Evolutionary conservation across 2,888 invertebrate species (phyloP), one percentile per base, ranked within the genome.

Genomic region (Branchipolynoe longqiensis): DNA sequence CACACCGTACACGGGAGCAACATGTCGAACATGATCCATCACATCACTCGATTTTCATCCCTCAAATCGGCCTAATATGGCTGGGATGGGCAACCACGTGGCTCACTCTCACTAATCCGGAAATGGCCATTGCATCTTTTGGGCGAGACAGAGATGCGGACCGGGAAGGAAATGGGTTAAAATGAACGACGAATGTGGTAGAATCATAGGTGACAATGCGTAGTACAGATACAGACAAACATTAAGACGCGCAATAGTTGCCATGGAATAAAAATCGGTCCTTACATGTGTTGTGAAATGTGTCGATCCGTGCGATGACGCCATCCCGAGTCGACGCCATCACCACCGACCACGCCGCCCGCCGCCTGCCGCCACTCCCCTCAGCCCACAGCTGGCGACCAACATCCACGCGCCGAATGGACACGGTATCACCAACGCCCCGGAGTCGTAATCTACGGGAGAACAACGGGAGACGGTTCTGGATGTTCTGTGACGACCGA

Each of bases 71-170:
- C 69, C 36, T 33, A 31, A 69, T 69, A 69, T 69, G 69, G 69
- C 4, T 1, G 33, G 18, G 3, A 2, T 22, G 38, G 12, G n/a
- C 33, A 69, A 38, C 69, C 69, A 69, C 69, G 69, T 69, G 69
- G 69, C 69, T 38, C n/a, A n/a, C n/a, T n/a, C 38, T 31, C 62
- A 8, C 38, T 69, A 69, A 69, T 69, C 69, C 69, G 69, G 69
- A 69, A 69, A 69, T 69, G 69, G 69, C 69, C 18, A 69, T 38
- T 38, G 38, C 18, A n/a, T 48, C 25, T 14, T 14, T 62, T 12
- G 25, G 31, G 62, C n/a, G n/a, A n/a, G n/a, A n/a, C n/a, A n/a
- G n/a, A n/a, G n/a, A n/a, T 4, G 58, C 25, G 38, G 31, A 22
- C 12, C 2, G 69, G 8, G 36, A 69, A 4, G 6, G 38, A 22